phyloP scores from a whole-genome alignment of 2,113 vertebrate genomes.

The Caranx ignobilis region DNA sequence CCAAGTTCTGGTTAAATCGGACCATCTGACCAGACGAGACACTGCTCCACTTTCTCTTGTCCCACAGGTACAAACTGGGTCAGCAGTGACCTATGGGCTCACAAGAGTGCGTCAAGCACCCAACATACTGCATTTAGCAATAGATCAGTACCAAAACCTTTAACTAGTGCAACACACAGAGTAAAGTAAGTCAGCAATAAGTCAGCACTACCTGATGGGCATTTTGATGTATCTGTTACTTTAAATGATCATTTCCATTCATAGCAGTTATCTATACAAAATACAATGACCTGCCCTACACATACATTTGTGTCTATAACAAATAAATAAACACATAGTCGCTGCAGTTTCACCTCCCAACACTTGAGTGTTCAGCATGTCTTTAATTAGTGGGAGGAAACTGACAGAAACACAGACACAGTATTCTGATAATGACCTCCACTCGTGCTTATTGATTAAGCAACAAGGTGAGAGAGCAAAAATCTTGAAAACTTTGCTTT shows the following conservation, averaged over 20 bases:
- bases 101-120: neutral
- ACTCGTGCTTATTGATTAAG: neutral
- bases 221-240: too few species aligned
- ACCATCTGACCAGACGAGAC: constrained; percentile 10
- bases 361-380: too few species aligned
- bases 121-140: neutral
- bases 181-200: neutral
- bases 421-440: neutral
- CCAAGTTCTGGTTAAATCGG: constrained; percentile 5
- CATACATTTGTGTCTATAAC: neutral
- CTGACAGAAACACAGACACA: too few species aligned
- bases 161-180: neutral
- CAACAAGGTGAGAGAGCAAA: neutral
- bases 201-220: too few species aligned
- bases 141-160: neutral
- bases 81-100: constrained; percentile 3
- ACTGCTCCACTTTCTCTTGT: neutral
- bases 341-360: neutral
- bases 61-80: constrained; percentile 34
- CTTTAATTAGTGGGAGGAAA: too few species aligned
- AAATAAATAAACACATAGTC: neutral
- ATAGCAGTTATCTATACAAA: too few species aligned
- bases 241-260: too few species aligned
- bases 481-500: neutral
- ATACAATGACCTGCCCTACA: neutral